These are phyloP conservation scores for Heliconius erato DNA, from an alignment of 2,888 invertebrate genomes.

Conservation along the genomic window DNA sequence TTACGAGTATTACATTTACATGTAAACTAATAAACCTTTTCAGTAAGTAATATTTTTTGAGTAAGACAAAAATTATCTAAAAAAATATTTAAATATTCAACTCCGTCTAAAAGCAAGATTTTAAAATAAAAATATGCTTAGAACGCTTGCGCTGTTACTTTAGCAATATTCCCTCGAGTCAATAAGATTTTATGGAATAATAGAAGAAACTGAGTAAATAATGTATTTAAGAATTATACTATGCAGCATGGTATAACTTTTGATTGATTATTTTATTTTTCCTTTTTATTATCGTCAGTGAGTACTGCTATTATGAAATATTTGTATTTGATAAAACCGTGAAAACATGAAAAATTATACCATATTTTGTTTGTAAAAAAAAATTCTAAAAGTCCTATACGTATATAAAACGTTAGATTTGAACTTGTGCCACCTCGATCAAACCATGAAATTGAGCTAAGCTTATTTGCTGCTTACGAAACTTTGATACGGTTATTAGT, in stretches of 20 bases:
- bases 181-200: neutral
- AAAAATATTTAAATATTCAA: neutral
- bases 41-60: neutral
- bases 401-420: too few species aligned
- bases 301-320: too few species aligned
- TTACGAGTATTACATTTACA: too few species aligned
- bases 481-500: neutral
- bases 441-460: neutral
- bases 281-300: too few species aligned
- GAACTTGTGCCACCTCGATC: too few species aligned
- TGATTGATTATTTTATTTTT: too few species aligned
- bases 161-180: conserved; percentile 1
- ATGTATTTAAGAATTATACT: neutral
- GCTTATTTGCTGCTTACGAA: neutral
- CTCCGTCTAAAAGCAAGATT: neutral
- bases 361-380: too few species aligned
- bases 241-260: neutral
- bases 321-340: too few species aligned
- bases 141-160: conserved; percentile 1
- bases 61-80: neutral
- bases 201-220: neutral
- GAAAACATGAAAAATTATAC: too few species aligned
- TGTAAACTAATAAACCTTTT: too few species aligned
- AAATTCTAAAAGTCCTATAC: too few species aligned
- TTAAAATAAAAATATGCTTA: conserved; percentile 17